These are phyloP conservation scores for Coregonus sp. DNA, from an alignment of 2,797 vertebrate genomes.

Conservation along the genomic window DNA sequence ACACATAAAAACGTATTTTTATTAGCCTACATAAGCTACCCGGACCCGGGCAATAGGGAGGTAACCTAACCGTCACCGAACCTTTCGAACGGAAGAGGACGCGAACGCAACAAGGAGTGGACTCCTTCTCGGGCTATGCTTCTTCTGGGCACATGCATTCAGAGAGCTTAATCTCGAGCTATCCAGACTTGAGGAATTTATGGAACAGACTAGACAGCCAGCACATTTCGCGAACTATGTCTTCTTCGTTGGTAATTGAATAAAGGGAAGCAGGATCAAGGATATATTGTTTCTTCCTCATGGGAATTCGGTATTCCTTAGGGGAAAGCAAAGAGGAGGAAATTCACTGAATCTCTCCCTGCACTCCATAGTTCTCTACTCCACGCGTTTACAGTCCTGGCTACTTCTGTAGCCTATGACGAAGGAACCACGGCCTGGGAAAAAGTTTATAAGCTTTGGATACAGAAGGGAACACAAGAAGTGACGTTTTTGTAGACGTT, in stretches of 20 bases:
- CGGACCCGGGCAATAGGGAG: conserved; percentile 49
- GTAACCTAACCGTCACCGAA: conserved; percentile 39
- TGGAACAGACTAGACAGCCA: conserved; percentile 36
- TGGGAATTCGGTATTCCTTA: conserved; percentile 41
- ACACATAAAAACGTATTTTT: conserved; percentile 25
- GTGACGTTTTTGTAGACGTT: conserved; percentile 52
- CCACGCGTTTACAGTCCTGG: conserved; percentile 41
- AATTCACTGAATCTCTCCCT: conserved; percentile 48
- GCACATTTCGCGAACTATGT: conserved; percentile 12
- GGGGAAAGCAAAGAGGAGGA: conserved; percentile 61
- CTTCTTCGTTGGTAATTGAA: conserved; percentile 24
- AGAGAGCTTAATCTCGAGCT: conserved; percentile 58
- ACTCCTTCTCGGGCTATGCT: conserved; percentile 58
- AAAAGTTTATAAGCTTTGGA: conserved; percentile 70
- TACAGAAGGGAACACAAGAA: conserved; percentile 46
- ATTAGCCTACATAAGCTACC: conserved; percentile 34
- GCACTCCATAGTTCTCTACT: conserved; percentile 46
- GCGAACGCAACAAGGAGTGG: conserved; percentile 63
- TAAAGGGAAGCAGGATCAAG: conserved; percentile 33
- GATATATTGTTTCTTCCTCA: conserved; percentile 37
- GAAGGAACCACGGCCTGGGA: conserved; percentile 71
- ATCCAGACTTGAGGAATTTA: conserved; percentile 44
- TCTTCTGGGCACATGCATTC: conserved; percentile 62
- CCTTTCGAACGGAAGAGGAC: conserved; percentile 67
- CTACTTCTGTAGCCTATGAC: conserved; percentile 62